Base-by-base conservation (phyloP, 2,888 invertebrate species). In the Chalcosyrphus nemorum region DNA sequence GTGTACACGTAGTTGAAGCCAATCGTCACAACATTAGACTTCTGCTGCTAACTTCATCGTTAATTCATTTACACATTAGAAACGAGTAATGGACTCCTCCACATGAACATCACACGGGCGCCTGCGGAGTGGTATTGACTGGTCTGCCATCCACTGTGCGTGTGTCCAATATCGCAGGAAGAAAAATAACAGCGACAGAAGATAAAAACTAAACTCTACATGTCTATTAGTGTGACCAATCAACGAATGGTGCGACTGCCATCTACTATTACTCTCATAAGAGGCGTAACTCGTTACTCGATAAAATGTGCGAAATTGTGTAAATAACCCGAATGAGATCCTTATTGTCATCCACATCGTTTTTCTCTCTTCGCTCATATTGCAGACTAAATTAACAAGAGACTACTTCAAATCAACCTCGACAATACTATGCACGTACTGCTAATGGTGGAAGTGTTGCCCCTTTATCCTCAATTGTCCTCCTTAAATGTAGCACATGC, bases 61-160 rank as follows among this genome's bases (percentile, higher is more conserved):
- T 82, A 82, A 82, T 82, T 72, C 68, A 82, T 82, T 77, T 77
- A 72, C 77, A 82, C 82, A 80, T 84, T 84, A 78, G 78, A 74
- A 78, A 84, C 84, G 84, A 84, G 74, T 84, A 84, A 84, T 84
- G 78, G 78, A 84, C 84, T 84, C 84, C 84, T 74, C 78, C 84
- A 74, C 78, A 74, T 70, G 78, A 84, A 59, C 63, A 70, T 84
- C 61, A 52, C 74, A 80, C 84, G 74, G 32, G 52, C 68, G 66
- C 78, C 74, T 72, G 77, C 56, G 54, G 82, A 27, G 38, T 56
- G 52, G 15, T 41, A 11, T 4, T 41, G 32, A n/a, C n/a, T n/a
- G 24, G 15, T 1, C 13, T 61, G 15, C 17, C 21, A 13, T 9
- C 43, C 17, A 17, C 38, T 38, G 27, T 54, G 47, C 41, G 74